phyloP scores from a whole-genome alignment of 1,140 invertebrate species.

The Ruditapes philippinarum region DNA sequence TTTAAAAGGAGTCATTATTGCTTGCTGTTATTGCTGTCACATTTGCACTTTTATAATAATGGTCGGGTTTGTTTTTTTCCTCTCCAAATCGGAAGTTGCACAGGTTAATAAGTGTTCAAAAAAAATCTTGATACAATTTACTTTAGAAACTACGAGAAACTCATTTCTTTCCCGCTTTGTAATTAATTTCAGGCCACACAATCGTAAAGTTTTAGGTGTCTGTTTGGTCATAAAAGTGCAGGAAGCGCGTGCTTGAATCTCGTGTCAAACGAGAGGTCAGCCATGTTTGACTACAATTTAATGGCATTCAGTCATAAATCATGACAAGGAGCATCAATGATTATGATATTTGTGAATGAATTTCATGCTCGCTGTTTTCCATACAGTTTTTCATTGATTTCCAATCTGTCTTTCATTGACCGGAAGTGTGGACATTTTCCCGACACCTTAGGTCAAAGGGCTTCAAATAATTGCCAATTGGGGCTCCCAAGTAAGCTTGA shows the following conservation, averaged over 20 bases:
- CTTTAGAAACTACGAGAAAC: no score
- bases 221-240: constrained; percentile 18
- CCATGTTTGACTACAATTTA: constrained; percentile 39
- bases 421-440: not conserved
- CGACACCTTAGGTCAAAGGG: constrained; percentile 16
- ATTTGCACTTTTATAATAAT: no score
- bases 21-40: no score
- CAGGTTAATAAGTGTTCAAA: no score
- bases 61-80: no score
- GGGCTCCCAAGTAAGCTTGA: constrained; percentile 14
- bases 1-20: no score
- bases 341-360: constrained; percentile 28
- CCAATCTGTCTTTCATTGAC: not conserved
- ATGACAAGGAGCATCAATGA: not conserved
- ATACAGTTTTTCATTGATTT: constrained; percentile 9
- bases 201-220: not conserved
- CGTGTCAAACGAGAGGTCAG: constrained; percentile 50
- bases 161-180: no score
- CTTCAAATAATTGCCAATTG: constrained; percentile 1
- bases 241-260: constrained; percentile 49
- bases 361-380: not conserved
- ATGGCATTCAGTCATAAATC: constrained; percentile 15
- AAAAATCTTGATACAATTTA: no score
- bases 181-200: not conserved
- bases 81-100: no score